A percentile compares a stretch with the other conserved stretches of the same genome.
Conservation (phyloP, 1,140 invertebrate genomes). For the Odontomachus brunneus region DNA sequence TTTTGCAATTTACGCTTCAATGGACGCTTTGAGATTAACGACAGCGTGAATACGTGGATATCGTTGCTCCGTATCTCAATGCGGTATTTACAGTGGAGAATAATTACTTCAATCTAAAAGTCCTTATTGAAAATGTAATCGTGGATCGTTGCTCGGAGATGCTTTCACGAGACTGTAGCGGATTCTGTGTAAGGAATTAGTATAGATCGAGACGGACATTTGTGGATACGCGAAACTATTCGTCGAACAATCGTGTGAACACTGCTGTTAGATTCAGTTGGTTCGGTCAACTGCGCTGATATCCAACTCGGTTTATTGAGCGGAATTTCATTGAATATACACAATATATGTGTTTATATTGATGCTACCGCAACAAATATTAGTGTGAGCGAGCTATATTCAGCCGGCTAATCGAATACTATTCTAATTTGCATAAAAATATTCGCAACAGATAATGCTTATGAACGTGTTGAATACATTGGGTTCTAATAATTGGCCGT, state of each 20-base stretch:
- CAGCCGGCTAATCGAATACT: not conserved
- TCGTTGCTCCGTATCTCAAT: not conserved
- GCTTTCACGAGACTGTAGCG: not conserved
- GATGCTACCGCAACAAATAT: conserved; percentile 33
- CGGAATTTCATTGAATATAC: conserved; percentile 30
- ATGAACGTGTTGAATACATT: too few relatives aligned
- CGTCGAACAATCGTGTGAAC: conserved; percentile 43
- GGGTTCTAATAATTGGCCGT: too few relatives aligned
- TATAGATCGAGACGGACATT: conserved; percentile 10
- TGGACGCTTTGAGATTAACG: conserved; percentile 24
- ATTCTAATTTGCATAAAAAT: not conserved
- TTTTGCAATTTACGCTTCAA: conserved; percentile 26
- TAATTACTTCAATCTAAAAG: not conserved
- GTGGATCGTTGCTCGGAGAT: not conserved
- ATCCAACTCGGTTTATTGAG: conserved; percentile 24
- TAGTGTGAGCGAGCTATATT: not conserved
- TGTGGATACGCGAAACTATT: conserved; percentile 27
- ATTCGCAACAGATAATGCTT: not conserved
- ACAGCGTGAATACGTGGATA: not conserved
- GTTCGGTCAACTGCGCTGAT: conserved; percentile 18
- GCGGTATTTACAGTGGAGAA: not conserved
- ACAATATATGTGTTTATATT: not conserved
- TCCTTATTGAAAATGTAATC: not conserved
- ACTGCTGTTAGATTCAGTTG: conserved; percentile 1
- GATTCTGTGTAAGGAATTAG: conserved; percentile 14